A percentile compares a stretch with the other conserved stretches of the same genome.
These are phyloP conservation scores for Apoderus coryli DNA, from an alignment of 2,888 invertebrate species.

Conservation along the genomic window DNA sequence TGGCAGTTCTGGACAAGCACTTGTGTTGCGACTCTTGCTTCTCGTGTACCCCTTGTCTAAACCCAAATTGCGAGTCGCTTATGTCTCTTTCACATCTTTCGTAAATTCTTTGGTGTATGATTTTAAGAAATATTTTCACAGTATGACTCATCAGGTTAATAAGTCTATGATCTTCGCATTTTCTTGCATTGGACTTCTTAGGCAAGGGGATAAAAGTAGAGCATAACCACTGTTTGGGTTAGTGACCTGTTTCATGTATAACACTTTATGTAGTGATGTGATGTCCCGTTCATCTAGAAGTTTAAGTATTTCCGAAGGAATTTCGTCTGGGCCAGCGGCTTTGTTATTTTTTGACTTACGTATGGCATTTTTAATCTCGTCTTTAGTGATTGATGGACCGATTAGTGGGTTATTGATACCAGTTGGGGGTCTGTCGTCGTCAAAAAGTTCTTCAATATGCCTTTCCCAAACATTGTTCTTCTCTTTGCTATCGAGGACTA, in stretches of 20 bases:
- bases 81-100: conserved; percentile 4
- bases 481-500: no score
- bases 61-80: conserved; percentile 5
- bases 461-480: conserved; percentile 7
- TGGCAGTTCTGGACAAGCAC: no score
- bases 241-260: no score
- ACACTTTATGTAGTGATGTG: conserved; percentile 5
- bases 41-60: no score
- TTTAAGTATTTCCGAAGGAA: conserved; percentile 2
- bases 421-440: conserved; percentile 4
- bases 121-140: conserved; percentile 3
- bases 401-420: neutral
- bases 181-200: no score
- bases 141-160: no score
- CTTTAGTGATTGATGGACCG: conserved; percentile 3
- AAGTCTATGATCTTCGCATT: conserved; percentile 1
- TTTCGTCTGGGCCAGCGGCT: no score
- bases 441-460: conserved; percentile 3
- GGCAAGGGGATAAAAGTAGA: no score
- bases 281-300: conserved; percentile 1
- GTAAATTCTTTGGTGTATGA: conserved; percentile 4
- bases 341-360: conserved; percentile 4
- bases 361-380: conserved; percentile 3
- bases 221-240: no score
- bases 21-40: no score